A percentile compares a stretch with the other conserved stretches of the same genome.
These are phyloP conservation scores for Microcebus tavaratra DNA, from an alignment of 2,113 vertebrate species.

Conservation along the genomic window DNA sequence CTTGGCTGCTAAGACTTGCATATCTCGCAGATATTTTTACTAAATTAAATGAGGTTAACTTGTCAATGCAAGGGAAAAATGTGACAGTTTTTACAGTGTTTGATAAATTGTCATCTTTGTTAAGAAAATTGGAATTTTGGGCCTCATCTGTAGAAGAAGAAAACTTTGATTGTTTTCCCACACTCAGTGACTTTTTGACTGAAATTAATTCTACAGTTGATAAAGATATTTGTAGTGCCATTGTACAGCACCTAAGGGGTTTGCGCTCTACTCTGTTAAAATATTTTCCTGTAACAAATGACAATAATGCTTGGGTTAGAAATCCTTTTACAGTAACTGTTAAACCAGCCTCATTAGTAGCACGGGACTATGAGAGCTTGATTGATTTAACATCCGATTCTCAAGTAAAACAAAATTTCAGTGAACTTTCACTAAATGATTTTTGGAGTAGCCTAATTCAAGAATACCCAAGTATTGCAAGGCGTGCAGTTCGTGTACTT, in stretches of 20 bases:
- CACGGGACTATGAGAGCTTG: constrained; percentile 70
- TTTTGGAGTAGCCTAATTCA: constrained; percentile 76
- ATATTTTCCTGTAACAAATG: constrained; percentile 72
- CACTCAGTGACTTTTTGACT: constrained; percentile 74
- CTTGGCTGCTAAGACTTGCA: constrained; percentile 76
- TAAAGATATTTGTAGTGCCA: constrained; percentile 65
- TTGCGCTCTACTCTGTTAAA: constrained; percentile 70
- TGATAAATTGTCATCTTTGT: constrained; percentile 77
- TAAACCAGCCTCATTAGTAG: constrained; percentile 67
- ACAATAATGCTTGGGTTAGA: constrained; percentile 73
- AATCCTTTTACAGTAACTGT: constrained; percentile 73
- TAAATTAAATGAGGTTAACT: constrained; percentile 79
- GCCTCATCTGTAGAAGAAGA: constrained; percentile 76
- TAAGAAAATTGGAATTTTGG: constrained; percentile 80
- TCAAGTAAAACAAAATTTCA: constrained; percentile 75
- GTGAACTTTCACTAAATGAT: constrained; percentile 72
- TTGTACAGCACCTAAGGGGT: constrained; percentile 65
- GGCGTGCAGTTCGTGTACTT: constrained; percentile 55
- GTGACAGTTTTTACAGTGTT: constrained; percentile 77
- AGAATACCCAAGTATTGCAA: constrained; percentile 65
- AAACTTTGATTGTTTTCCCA: constrained; percentile 79
- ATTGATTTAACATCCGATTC: constrained; percentile 77
- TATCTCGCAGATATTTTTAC: constrained; percentile 81
- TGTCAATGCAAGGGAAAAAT: constrained; percentile 75
- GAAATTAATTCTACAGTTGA: constrained; percentile 72